Conservation (phyloP, 2,888 invertebrate species). For the Chelonus formosanus region DNA sequence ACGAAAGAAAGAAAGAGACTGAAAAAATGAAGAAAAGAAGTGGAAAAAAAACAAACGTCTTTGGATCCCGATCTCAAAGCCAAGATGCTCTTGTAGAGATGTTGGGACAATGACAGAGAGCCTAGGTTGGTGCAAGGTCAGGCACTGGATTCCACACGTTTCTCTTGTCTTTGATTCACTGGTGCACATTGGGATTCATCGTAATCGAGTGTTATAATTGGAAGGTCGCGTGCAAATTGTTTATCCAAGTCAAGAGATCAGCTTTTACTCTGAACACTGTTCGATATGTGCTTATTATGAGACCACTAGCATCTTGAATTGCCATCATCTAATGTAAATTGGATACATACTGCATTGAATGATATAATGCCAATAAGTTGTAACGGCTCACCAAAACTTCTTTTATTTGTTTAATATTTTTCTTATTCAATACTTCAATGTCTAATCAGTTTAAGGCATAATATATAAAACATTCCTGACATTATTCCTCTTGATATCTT, state of each 20-base stretch:
- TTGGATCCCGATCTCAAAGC: constrained; percentile 27
- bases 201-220: constrained; percentile 32
- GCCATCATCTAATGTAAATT: no score
- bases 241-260: constrained; percentile 31
- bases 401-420: no score
- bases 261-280: constrained; percentile 12
- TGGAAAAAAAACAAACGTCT: constrained; percentile 4
- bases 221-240: constrained; percentile 35
- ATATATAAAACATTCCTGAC: no score
- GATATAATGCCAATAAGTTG: no score
- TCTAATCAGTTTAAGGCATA: no score
- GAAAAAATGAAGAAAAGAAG: constrained; percentile 1
- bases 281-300: constrained; percentile 6
- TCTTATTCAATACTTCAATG: no score
- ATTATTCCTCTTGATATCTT: constrained; percentile 6
- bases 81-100: not conserved
- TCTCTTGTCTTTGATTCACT: constrained; percentile 19
- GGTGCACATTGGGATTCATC: constrained; percentile 9
- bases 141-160: constrained; percentile 21
- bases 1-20: not conserved
- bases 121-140: constrained; percentile 30
- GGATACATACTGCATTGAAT: no score
- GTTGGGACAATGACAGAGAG: constrained; percentile 33
- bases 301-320: not conserved
- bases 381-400: no score